Conservation (phyloP, 2,113 vertebrate species). For the Turnix velox region DNA sequence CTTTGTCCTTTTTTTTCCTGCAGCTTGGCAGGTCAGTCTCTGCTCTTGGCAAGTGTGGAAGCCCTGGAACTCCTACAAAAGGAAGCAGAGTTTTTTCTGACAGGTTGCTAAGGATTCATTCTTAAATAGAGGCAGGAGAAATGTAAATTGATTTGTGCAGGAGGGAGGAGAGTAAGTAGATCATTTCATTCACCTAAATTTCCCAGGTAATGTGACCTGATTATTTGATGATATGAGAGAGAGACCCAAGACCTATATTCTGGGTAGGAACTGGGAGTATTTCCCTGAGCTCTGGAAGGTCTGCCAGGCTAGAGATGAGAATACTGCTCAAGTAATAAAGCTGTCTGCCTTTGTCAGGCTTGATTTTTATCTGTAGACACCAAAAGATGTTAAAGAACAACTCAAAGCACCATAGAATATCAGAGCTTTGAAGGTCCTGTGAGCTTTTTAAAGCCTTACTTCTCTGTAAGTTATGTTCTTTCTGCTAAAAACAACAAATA, state of each 20-base stretch:
- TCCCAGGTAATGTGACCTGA: neutral
- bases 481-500: neutral
- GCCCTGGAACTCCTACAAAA: neutral
- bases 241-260: neutral
- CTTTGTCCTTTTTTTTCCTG: neutral
- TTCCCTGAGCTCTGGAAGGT: neutral
- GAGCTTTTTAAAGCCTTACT: neutral
- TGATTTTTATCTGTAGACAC: neutral
- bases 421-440: neutral
- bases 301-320: neutral
- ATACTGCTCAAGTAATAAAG: neutral
- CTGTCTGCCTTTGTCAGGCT: neutral
- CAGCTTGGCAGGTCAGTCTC: neutral
- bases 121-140: constrained; percentile 41
- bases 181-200: constrained; percentile 1
- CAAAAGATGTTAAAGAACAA: neutral
- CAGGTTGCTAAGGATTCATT: constrained; percentile 30
- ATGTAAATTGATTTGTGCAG: constrained; percentile 3
- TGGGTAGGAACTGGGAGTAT: neutral
- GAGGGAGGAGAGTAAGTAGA: constrained; percentile 1
- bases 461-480: neutral
- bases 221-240: neutral
- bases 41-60: neutral
- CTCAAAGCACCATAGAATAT: neutral
- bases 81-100: neutral